Evolutionary conservation across 2,888 invertebrate genomes (phyloP), one percentile per base, ranked within the genome.

Genomic region (Perdita meconis): DNA sequence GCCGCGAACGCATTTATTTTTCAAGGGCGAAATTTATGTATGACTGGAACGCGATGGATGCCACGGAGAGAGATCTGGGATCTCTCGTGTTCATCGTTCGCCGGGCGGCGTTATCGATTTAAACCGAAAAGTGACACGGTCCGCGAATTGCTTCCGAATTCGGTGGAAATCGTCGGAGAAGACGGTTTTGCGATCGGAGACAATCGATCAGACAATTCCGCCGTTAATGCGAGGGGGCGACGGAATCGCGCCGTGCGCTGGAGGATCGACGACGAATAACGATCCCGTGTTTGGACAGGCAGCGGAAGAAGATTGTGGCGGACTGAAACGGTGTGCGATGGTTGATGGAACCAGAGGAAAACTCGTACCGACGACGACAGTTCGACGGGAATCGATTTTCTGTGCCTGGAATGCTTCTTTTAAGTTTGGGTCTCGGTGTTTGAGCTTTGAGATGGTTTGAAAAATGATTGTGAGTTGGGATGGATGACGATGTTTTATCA

Each of bases 11-110:
- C 76, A 85, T 85, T 83, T 85, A 83, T 85, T 83, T 85, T 85
- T 85, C 84, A 82, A 67, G 57, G 72, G 55, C 66, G 57, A 83
- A 83, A 86, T 86, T 86, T 84, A 86, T 85, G 84, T 82, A 86
- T 82, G 82, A 76, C 80, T 81, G 81, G 75, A 80, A 61, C 79
- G 70, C 86, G 74, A 66, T 51, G 67, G 78, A 82, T 76, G 56
- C 70, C 63, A 55, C 12, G 71, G 50, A 6, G 55, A 64, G 79
- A 78, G 73, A n/a, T n/a, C n/a, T 73, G 72, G 66, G 82, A 84
- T 81, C 66, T 70, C n/a, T n/a, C n/a, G 71, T 71, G 80, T 67
- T 80, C 78, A 73, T 84, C 79, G 67, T 53, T 61, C 63, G 61
- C 19, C 82, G 63, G 40, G 12, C 42, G 2, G 51, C 69, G 73